A percentile compares a stretch with the other conserved stretches of the same genome.
These are phyloP conservation scores for Leucoraja ocellata DNA, from an alignment of 2,797 vertebrate genomes.

Conservation along the genomic window DNA sequence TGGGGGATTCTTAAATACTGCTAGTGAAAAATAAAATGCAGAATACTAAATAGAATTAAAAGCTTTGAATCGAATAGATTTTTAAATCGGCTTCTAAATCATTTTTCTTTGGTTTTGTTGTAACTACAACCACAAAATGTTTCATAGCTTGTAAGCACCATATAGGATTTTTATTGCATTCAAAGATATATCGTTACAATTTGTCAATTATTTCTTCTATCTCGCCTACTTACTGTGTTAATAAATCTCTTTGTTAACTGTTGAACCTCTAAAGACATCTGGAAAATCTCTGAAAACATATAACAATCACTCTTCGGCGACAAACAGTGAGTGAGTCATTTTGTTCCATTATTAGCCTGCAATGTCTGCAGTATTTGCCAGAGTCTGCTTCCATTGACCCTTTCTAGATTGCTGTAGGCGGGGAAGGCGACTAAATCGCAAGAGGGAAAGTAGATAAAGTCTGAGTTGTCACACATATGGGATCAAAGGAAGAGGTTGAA, in stretches of 20 bases:
- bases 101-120: background rate
- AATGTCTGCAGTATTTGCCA: background rate
- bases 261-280: too few relatives aligned
- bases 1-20: background rate
- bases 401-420: background rate
- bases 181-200: background rate
- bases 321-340: background rate
- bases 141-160: background rate
- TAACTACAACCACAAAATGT: background rate
- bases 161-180: background rate
- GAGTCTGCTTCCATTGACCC: background rate
- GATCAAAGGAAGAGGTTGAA: background rate
- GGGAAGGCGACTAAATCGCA: background rate
- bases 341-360: background rate
- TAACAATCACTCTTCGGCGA: background rate
- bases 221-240: background rate
- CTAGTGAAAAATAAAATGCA: too few relatives aligned
- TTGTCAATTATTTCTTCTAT: background rate
- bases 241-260: too few relatives aligned
- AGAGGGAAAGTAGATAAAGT: background rate
- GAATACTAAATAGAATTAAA: background rate
- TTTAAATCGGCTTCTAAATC: too few relatives aligned
- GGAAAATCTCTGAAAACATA: background rate
- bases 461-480: too few relatives aligned
- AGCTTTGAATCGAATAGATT: background rate